Base-by-base conservation (phyloP, 2,797 vertebrate genomes). In the Aulostomus chinensis region DNA sequence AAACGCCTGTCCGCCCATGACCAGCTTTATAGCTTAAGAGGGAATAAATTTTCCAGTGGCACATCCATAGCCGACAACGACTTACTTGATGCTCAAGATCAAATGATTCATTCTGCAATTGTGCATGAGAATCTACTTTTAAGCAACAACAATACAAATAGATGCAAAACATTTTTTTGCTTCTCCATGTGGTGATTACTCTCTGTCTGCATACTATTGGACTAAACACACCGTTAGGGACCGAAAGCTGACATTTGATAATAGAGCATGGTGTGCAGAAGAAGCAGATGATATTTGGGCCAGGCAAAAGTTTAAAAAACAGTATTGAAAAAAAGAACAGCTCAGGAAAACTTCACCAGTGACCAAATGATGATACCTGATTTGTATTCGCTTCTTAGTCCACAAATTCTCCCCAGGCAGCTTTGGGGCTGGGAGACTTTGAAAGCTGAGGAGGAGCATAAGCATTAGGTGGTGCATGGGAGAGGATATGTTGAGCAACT, bases 1-100 rank as follows among this genome's bases (percentile, higher is more conserved):
- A 76, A 75, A 76, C 48, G 72, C 83, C 80, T 79, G 86, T 88
- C 87, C 77, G 68, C 85, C 87, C 80, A 78, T 78, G 77, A 58
- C 68, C 74, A 58, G 60, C 86, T 89, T 89, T 89, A 86, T 65
- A 71, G 78, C 50, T 55, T 28, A 47, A 58, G 59, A 81, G 62
- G 72, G 52, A 83, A 90, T 90, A 83, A 84, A 91, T 89, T 84
- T 50, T 73, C 61, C 63, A 75, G 67, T 74, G 84, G 87, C 85
- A 82, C 66, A 68, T 64, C 54, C 66, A 37, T 40, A 45, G 79
- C 78, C 80, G 81, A 85, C 84, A 75, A 79, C 61, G 60, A 74
- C 78, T 78, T 76, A 81, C 88, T 86, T 86, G 71, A 81, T 73
- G 70, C 75, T 83, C 76, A 72, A 88, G 77, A 85, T 86, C 65